Evolutionary conservation across 2,113 vertebrate genomes (phyloP), one percentile per base, ranked within the genome.

Genomic region (Poecilia latipinna): DNA sequence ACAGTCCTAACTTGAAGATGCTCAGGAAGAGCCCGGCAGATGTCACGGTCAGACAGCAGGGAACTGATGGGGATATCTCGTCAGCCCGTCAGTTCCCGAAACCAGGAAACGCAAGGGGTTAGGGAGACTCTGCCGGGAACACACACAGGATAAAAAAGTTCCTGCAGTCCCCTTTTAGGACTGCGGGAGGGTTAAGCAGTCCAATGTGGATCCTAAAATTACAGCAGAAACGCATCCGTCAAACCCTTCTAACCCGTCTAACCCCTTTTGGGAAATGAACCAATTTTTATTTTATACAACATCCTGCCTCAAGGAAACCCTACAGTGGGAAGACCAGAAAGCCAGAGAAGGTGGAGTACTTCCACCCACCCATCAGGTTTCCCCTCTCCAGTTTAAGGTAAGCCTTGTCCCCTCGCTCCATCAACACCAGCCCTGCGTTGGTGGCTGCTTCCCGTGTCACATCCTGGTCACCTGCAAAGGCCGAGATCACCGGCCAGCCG

Each of bases 331-430:
- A 97, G 61, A 97, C 95, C 70, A 97, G 93, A 80, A 97, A 97
- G 67, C 96, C 96, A 1, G 96, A 97, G 92, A 97, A 97, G 12
- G 95, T 97, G 39, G 96, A 97, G 76, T 94, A 97, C 82, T 97
- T 97, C 96, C 96, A 97, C 17, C 96, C 96, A 2, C 96, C 96
- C 91, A 96, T 95, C 64, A 97, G 93, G 84, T 96, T 96, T 29
- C 96, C 96, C 75, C 94, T 86, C 80, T 96, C 96, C 65, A 97
- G 94, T 81, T 95, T 96, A 71, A 97, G 95, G 82, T 94, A 95
- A n/a, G 94, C 95, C n/a, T 95, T 94, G 92, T 97, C 96, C 26
- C 96, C 96, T 7, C 94, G 90, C 89, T 97, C 96, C 95, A 96
- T 94, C 63, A 93, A 93, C 39, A 97, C 84, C 73, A 97, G 91